A percentile compares a stretch with the other conserved stretches of the same genome.
Evolutionary conservation across 2,113 vertebrate species (phyloP).

Genomic region (Albula glossodonta): DNA sequence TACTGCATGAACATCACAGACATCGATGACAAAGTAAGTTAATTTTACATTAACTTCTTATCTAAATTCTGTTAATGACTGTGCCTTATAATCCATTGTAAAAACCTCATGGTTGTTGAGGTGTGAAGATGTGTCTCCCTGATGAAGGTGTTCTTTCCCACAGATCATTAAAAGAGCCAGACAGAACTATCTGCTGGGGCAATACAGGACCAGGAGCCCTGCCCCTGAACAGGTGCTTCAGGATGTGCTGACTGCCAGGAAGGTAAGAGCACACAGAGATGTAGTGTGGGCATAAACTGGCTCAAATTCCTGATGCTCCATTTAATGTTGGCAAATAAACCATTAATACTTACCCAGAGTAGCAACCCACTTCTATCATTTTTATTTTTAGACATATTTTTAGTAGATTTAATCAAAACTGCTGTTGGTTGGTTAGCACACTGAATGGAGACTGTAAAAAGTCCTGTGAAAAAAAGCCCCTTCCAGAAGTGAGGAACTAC

Average conservation of each 20-base stretch:
- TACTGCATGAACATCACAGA: slow-evolving; percentile 99
- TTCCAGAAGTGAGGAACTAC: too few relatives aligned
- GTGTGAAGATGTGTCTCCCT: slow-evolving; percentile 7
- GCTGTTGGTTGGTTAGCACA: too few relatives aligned
- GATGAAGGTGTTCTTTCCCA: slow-evolving; percentile 26
- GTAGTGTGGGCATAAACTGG: not conserved
- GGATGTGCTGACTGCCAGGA: slow-evolving; percentile 78
- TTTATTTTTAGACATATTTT: too few relatives aligned
- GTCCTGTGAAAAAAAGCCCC: too few relatives aligned
- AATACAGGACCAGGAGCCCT: slow-evolving; percentile 75
- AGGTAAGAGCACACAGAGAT: slow-evolving; percentile 62
- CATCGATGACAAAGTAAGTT: slow-evolving; percentile 92
- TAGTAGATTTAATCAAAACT: too few relatives aligned
- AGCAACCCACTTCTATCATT: too few relatives aligned
- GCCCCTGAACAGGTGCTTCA: slow-evolving; percentile 73
- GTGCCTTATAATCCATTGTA: not conserved
- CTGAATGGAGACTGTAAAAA: too few relatives aligned
- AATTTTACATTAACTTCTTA: not conserved
- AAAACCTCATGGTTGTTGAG: slow-evolving; percentile 1
- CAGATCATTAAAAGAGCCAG: slow-evolving; percentile 94
- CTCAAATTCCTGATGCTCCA: too few relatives aligned
- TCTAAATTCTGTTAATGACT: not conserved
- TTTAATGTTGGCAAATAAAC: too few relatives aligned
- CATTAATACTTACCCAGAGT: too few relatives aligned
- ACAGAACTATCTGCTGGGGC: slow-evolving; percentile 86